phyloP scores from a whole-genome alignment of 2,113 vertebrate species.

The Neodon shergylaensis region DNA sequence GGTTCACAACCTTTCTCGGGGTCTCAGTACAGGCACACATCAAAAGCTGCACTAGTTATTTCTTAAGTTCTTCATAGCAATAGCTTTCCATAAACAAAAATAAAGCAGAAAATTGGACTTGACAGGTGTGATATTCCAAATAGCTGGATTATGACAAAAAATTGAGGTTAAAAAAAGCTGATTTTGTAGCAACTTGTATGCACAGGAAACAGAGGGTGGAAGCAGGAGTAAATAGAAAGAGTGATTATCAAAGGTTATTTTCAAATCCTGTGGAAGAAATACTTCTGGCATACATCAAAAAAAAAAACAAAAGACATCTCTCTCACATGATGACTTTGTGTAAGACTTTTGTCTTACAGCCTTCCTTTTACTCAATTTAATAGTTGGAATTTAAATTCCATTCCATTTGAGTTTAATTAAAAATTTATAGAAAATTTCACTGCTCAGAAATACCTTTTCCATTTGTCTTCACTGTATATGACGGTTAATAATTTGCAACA shows the following conservation, averaged over 20 bases:
- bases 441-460: not conserved
- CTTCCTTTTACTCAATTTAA: not conserved
- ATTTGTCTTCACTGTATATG: not conserved
- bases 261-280: not conserved
- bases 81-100: not conserved
- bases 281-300: not conserved
- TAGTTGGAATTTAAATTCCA: not conserved
- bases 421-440: not conserved
- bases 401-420: slow-evolving; percentile 43
- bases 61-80: not conserved
- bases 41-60: not conserved
- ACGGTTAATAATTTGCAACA: not conserved
- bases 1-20: not conserved
- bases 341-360: not conserved
- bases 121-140: not conserved
- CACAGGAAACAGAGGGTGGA: not conserved
- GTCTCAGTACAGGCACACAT: not conserved
- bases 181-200: not conserved
- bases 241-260: not conserved
- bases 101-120: not conserved
- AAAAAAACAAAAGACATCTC: not conserved
- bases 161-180: not conserved
- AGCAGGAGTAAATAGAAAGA: not conserved
- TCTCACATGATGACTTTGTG: not conserved
- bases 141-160: not conserved